A percentile compares a stretch with the other conserved stretches of the same genome.
These are phyloP conservation scores for Takifugu ocellatus DNA, from an alignment of 2,797 vertebrate genomes.

Conservation along the genomic window DNA sequence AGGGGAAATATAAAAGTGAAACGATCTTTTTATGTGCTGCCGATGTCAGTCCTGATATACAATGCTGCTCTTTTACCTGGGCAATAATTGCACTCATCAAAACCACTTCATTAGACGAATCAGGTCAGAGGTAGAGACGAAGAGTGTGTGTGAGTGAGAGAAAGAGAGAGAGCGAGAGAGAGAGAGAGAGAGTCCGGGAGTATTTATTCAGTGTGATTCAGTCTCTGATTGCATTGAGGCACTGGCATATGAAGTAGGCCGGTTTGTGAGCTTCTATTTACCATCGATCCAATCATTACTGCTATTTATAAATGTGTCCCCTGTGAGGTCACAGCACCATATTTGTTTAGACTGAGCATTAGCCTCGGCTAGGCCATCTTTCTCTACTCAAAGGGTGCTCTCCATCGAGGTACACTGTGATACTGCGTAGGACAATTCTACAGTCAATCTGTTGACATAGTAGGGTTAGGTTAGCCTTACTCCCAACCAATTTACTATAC, in stretches of 20 bases:
- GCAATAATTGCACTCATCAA: constrained; percentile 55
- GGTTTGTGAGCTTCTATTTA: too few relatives aligned
- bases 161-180: constrained; percentile 12
- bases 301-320: constrained; percentile 16
- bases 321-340: not conserved
- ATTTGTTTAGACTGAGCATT: not conserved
- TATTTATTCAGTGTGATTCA: constrained; percentile 7
- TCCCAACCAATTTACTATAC: too few relatives aligned
- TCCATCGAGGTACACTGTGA: not conserved
- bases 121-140: constrained; percentile 43
- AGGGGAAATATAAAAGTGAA: constrained; percentile 41
- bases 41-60: constrained; percentile 62
- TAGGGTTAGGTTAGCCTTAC: not conserved
- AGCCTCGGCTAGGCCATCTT: not conserved
- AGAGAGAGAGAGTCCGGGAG: not conserved
- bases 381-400: constrained; percentile 1
- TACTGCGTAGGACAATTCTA: not conserved
- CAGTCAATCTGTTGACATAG: constrained; percentile 34
- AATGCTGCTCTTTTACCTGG: constrained; percentile 45
- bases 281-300: constrained; percentile 5
- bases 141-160: not conserved
- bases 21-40: constrained; percentile 52
- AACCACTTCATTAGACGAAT: constrained; percentile 62
- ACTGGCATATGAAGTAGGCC: too few relatives aligned
- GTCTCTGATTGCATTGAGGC: constrained; percentile 14